A percentile compares a stretch with the other conserved stretches of the same genome.
phyloP scores from a whole-genome alignment of 2,888 invertebrate species.

The Steinernema hermaphroditum region DNA sequence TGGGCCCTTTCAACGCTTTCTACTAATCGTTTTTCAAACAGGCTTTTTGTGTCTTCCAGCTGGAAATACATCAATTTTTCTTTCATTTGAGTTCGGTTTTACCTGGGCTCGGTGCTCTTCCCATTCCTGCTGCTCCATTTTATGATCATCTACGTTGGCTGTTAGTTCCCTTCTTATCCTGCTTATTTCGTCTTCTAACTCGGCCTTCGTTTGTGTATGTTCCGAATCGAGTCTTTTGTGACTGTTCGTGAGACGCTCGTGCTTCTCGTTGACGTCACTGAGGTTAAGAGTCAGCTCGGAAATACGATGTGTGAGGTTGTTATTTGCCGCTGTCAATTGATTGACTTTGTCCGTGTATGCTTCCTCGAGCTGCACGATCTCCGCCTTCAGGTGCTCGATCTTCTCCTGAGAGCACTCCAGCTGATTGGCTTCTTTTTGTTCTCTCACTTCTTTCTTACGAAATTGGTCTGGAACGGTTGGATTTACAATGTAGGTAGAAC shows the following conservation, averaged over 20 bases:
- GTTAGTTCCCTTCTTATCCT: constrained; percentile 3
- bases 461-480: neutral
- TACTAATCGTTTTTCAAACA: neutral
- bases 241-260: neutral
- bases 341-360: neutral
- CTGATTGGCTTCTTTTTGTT: constrained; percentile 2
- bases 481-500: neutral
- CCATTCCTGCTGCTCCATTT: constrained; percentile 24
- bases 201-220: neutral
- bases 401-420: neutral
- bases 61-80: too few relatives aligned
- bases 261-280: neutral
- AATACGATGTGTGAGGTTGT: neutral
- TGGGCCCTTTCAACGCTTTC: constrained; percentile 11
- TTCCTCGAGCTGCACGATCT: neutral
- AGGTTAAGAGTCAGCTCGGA: neutral
- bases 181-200: constrained; percentile 1
- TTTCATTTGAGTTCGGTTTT: neutral
- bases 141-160: constrained; percentile 4
- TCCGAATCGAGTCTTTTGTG: neutral
- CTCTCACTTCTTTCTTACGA: neutral
- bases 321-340: neutral
- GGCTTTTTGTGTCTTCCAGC: neutral
- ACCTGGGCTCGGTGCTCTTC: constrained; percentile 16
- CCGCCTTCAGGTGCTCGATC: neutral